phyloP scores from a whole-genome alignment of 2,113 vertebrate species.

The Phalacrocorax brasilianus region DNA sequence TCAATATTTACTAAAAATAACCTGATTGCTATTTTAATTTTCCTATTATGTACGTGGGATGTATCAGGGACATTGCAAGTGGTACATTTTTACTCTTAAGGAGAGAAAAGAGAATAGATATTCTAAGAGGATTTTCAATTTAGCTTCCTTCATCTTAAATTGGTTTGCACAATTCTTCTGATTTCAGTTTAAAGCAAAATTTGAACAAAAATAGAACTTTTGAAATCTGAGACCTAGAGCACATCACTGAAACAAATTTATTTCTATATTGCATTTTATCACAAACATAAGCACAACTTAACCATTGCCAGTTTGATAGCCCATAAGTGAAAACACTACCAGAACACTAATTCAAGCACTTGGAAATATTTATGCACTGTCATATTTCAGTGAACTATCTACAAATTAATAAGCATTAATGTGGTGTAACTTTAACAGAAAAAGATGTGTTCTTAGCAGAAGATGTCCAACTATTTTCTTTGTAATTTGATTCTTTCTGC shows the following conservation, averaged over 20 bases:
- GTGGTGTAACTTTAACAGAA: background rate
- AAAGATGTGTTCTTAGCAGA: background rate
- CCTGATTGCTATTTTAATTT: background rate
- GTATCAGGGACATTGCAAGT: rapidly evolving
- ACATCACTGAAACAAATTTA: background rate
- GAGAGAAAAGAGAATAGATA: background rate
- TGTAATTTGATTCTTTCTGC: background rate
- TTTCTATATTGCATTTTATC: background rate
- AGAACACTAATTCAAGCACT: background rate
- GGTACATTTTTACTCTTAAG: background rate
- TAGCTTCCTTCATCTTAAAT: background rate
- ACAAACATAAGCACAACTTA: background rate
- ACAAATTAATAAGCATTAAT: background rate
- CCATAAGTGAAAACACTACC: background rate
- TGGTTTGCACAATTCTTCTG: background rate
- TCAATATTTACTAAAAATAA: background rate
- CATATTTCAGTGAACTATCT: background rate
- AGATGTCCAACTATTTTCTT: background rate
- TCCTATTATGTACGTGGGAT: background rate
- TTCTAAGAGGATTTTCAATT: background rate
- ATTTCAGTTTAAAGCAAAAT: background rate
- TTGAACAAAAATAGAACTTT: background rate
- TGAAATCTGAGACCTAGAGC: background rate
- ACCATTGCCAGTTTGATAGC: background rate
- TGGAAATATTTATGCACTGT: background rate